Base-by-base conservation (phyloP, 2,113 vertebrate genomes). In the Monarcha castaneiventris region DNA sequence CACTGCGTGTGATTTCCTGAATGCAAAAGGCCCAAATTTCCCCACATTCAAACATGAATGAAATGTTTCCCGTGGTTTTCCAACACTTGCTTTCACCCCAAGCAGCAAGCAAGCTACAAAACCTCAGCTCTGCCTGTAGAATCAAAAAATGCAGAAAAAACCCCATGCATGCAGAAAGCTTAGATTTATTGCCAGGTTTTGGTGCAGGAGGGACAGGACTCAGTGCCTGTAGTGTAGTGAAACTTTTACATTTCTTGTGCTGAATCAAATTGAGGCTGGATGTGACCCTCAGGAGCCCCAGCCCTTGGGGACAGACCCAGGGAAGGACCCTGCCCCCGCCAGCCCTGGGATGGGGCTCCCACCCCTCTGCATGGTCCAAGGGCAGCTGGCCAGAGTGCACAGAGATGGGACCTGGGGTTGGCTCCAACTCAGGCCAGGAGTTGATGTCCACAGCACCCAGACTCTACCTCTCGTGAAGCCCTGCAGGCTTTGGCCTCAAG, bases 81-180 rank as follows among this genome's bases (percentile, higher is more conserved):
- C 49, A 67, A 22, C 6, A 4, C 35, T 75, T 3, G 0, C 21
- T 78, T 91, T 81, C 64, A 78, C 27, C 18, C 43, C 18, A 59
- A 71, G 39, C 43, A 66, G 20, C 9, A 33, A 84, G 12, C 10
- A 63, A 29, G 12, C 29, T 43, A 10, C 56, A 37, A 71, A 91
- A 19, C 5, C 43, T 19, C 56, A 81, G 33, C 39, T 64, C 43
- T 74, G 37, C 46, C 43, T 33, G 14, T 30, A 51, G 29, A 89
- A 84, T 16, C 9, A 81, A 77, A 48, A 48, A 86, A 27, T 30
- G 3, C 3, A 1, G 35, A 3, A 76, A 49, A 93, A 67, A 52
- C 1, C 10, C 21, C 20, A 49, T 0, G 0, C n/a, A 6, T 0
- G 1, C 23, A 71, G 39, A 75, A 62, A 71, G 4, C 7, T 66